Percentiles rank a stretch among this genome's conserved stretches.
Conservation (phyloP, 2,797 vertebrate genomes). For the Sebastes matsubarae region DNA sequence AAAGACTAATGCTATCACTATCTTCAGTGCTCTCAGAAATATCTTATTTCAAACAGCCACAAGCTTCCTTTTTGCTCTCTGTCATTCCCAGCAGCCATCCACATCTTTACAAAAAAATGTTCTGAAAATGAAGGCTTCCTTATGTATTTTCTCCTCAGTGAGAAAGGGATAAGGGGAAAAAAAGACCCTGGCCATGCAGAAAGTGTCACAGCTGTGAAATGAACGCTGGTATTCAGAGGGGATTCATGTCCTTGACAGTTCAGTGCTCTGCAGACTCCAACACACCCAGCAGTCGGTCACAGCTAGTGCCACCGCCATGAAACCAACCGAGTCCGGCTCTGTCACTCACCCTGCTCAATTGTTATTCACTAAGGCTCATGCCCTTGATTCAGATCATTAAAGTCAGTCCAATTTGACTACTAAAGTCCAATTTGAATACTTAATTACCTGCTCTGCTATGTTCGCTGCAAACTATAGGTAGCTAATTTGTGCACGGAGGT, state of each 20-base stretch:
- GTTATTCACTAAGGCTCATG: conserved; percentile 51
- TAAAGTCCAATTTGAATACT: conserved; percentile 59
- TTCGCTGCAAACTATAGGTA: conserved; percentile 21
- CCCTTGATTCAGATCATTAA: conserved; percentile 66
- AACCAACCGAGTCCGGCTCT: conserved; percentile 22
- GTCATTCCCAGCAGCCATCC: conserved; percentile 42
- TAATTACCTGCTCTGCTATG: conserved; percentile 46
- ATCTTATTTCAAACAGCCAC: conserved; percentile 31
- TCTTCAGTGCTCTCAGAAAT: conserved; percentile 28
- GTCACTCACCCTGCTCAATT: conserved; percentile 30
- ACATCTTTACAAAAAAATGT: conserved; percentile 10
- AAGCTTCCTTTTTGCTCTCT: conserved; percentile 22
- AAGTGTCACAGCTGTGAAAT: conserved; percentile 50
- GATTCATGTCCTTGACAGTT: conserved; percentile 60
- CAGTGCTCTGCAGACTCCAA: conserved; percentile 48
- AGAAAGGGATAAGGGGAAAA: background rate
- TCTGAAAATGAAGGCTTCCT: conserved; percentile 22
- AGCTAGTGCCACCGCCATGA: conserved; percentile 25
- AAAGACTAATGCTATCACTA: conserved; percentile 15
- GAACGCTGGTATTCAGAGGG: conserved; percentile 44
- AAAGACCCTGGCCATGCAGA: conserved; percentile 2
- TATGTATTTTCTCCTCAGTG: conserved; percentile 13
- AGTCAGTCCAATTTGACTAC: conserved; percentile 48
- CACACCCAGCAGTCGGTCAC: conserved; percentile 54
- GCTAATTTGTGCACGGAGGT: conserved; percentile 39